A percentile compares a stretch with the other conserved stretches of the same genome.
Conservation (phyloP, 2,888 invertebrate genomes). For the Sarcophaga rosellei region DNA sequence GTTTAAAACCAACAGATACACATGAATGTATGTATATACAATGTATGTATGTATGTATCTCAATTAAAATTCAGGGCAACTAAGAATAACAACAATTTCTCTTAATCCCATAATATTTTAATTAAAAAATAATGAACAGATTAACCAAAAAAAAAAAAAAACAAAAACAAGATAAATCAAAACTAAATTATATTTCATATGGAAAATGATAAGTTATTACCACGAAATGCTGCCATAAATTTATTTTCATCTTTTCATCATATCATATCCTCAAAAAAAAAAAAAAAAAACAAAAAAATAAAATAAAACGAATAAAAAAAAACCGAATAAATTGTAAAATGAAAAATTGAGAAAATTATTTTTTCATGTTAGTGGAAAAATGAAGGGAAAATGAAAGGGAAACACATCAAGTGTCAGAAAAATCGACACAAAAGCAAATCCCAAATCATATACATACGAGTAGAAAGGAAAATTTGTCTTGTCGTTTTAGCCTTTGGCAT, state of each 20-base stretch:
- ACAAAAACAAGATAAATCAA: background rate
- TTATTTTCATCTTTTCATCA: too few species aligned
- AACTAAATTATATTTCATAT: constrained; percentile 31
- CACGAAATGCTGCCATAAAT: too few species aligned
- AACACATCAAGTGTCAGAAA: constrained; percentile 59
- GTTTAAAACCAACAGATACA: too few species aligned
- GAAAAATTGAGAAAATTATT: constrained; percentile 49
- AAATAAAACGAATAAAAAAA: constrained; percentile 33
- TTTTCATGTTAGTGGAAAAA: constrained; percentile 30
- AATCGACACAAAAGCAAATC: constrained; percentile 52
- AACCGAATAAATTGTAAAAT: constrained; percentile 20
- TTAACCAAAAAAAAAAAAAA: background rate
- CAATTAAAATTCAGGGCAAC: constrained; percentile 2
- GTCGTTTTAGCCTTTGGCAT: background rate
- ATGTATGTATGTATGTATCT: background rate
- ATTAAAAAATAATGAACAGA: background rate
- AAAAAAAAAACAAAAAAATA: background rate
- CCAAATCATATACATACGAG: background rate
- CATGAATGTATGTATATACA: too few species aligned
- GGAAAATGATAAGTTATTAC: constrained; percentile 36
- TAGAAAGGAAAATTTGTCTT: constrained; percentile 8
- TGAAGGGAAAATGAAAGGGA: constrained; percentile 20
- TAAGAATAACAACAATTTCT: background rate
- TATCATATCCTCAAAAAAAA: background rate
- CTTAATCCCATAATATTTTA: constrained; percentile 23